Evolutionary conservation across 2,113 vertebrate genomes (phyloP).

Genomic region (Neotoma lepida): DNA sequence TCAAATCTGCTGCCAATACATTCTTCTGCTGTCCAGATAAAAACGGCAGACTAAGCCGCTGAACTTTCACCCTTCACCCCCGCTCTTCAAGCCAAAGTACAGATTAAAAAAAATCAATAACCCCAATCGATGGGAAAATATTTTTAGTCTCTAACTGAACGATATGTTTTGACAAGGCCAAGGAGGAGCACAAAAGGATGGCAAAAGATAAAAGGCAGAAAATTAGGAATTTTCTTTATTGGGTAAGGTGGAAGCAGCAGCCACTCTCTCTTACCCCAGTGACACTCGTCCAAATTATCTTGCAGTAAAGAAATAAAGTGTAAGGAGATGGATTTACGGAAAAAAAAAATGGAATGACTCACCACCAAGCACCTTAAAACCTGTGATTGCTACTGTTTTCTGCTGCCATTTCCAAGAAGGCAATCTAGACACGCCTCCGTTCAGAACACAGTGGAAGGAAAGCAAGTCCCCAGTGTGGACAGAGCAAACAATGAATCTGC

Average conservation of each 20-base stretch:
- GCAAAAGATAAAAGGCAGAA: constrained; percentile 90
- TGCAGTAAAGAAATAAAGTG: constrained; percentile 84
- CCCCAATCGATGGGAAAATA: constrained; percentile 91
- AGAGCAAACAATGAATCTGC: background rate
- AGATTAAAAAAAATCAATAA: constrained; percentile 94
- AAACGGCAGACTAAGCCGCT: constrained; percentile 88
- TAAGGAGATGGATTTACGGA: constrained; percentile 86
- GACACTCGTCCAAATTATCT: constrained; percentile 85
- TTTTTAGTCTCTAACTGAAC: constrained; percentile 92
- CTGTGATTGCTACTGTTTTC: constrained; percentile 75
- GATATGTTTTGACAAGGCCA: constrained; percentile 90
- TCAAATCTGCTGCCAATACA: constrained; percentile 89
- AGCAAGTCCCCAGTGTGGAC: constrained; percentile 28
- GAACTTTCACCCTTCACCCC: constrained; percentile 93
- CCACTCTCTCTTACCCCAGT: constrained; percentile 80
- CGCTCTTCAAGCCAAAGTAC: constrained; percentile 92
- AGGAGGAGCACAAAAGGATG: constrained; percentile 88
- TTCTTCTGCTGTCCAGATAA: constrained; percentile 89
- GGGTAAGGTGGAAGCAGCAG: constrained; percentile 84
- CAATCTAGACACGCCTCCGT: constrained; percentile 61
- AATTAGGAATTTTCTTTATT: constrained; percentile 90
- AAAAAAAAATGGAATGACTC: constrained; percentile 85
- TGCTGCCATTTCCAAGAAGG: constrained; percentile 73
- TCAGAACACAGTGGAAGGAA: constrained; percentile 10
- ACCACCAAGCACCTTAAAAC: constrained; percentile 75